Base-by-base conservation (phyloP, 1,140 invertebrate genomes). In the Heliconius hermathena region DNA sequence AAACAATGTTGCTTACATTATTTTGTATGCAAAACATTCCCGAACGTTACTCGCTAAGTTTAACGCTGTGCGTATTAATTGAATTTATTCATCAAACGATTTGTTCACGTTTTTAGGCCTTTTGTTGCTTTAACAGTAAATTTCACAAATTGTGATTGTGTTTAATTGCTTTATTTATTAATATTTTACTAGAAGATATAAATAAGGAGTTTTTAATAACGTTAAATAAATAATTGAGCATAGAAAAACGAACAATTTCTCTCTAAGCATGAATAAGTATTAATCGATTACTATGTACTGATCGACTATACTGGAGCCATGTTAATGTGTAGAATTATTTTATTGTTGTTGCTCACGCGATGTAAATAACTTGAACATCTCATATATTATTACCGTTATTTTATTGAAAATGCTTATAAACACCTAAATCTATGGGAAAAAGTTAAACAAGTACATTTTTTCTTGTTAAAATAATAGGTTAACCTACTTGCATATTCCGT, bases 1-100 rank as follows among this genome's bases (percentile, higher is more conserved):
- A 74, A 57, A 80, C 36, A 38, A 71, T 71, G 57, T 79, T 73
- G 73, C 78, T 74, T 74, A 74, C 73, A 76, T 80, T 60, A 80
- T 46, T 80, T 76, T 81, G 80, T 85, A 81, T 83, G 78, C 76
- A 73, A 76, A 79, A 80, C 74, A 82, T 52, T 76, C 38, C 74
- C 76, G 46, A 76, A 49, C 78, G 78, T 80, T 82, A 82, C 74
- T 82, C 81, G 81, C 74, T 79, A 80, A 80, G 78, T 82, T 70
- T 77, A 81, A 74, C 80, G 78, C 54, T 77, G 73, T 80, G 78
- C 74, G 78, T 76, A 81, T 77, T 84, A 82, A 82, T 80, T 84
- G 80, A 80, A 82, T 84, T 79, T 81, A 82, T 84, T 79, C 75
- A 77, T 76, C 71, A 20, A 74, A 78, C 36, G 71, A 72, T 72